Base-by-base conservation (phyloP, 1,140 invertebrate species). In the Cotesia typhae region DNA sequence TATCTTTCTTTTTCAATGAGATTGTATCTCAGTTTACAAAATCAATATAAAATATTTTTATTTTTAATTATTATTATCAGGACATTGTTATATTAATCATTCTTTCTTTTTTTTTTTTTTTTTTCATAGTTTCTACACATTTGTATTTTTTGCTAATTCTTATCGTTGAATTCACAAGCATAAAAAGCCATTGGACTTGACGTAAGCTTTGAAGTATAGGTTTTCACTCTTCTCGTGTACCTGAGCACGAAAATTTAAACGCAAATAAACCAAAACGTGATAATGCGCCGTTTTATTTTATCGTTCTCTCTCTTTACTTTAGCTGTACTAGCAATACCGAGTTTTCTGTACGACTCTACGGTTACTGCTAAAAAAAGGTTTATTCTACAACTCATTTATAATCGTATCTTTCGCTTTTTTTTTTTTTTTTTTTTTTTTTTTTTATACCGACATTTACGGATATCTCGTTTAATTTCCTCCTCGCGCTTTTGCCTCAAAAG, bases 221-320 rank as follows among this genome's bases (percentile, higher is more conserved):
- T 67, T 67, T 51, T 55, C 66, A 55, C 66, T 67, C 51, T 20
- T 55, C 52, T 67, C 20, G 28, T 67, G 17, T 55, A 67, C 64
- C 38, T 51, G 64, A 41, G 64, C 51, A 67, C 66, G 66, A 67
- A 67, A 67, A 51, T 51, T 51, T 67, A 28, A 51, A 67, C 51
- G 66, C 66, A 67, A 67, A 53, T 67, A 67, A 67, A 67, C 66
- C 66, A 51, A 67, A 67, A 67, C 66, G 66, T 67, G 66, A 28
- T 52, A 67, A 35, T 67, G 66, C 12, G 35, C 66, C 66, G 66
- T 67, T 67, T 67, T 67, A 67, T 67, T 67, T 55, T 67, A 67
- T 64, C 61, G 9, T 6, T 64, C 37, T 64, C n/a, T 64, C 61
- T 64, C 37, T 51, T 20, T 53, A 20, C 28, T 17, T 35, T 67